These are phyloP conservation scores for Drosophila nasuta DNA, from an alignment of 1,140 invertebrate genomes.

Conservation along the genomic window DNA sequence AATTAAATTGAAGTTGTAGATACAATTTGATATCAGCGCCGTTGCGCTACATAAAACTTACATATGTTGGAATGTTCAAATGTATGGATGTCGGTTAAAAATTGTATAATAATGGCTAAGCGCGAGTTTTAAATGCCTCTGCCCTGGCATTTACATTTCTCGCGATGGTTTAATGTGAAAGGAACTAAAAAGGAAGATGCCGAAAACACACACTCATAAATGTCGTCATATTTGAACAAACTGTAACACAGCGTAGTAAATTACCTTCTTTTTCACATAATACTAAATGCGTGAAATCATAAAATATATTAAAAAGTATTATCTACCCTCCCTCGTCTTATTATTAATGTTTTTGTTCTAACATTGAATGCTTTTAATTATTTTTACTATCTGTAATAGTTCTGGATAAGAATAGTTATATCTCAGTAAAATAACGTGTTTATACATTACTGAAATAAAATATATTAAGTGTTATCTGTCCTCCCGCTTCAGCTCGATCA, in stretches of 20 bases:
- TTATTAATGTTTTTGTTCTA: not conserved
- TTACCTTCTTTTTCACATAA: slow-evolving; percentile 1
- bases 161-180: slow-evolving; percentile 7
- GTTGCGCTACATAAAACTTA: slow-evolving; percentile 74
- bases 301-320: not conserved
- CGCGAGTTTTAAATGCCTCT: slow-evolving; percentile 32
- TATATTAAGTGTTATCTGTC: not conserved
- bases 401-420: not conserved
- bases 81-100: slow-evolving; percentile 49
- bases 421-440: too few species aligned
- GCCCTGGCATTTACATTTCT: slow-evolving; percentile 36
- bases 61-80: slow-evolving; percentile 45
- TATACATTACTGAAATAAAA: not conserved
- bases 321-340: not conserved
- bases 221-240: slow-evolving; percentile 7
- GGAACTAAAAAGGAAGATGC: slow-evolving; percentile 17
- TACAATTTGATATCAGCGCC: slow-evolving; percentile 71
- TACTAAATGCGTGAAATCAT: slow-evolving; percentile 3
- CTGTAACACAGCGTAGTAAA: slow-evolving; percentile 6
- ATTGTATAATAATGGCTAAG: slow-evolving; percentile 62
- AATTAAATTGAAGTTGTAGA: slow-evolving; percentile 82
- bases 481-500: not conserved
- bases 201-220: slow-evolving; percentile 1
- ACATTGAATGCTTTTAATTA: not conserved
- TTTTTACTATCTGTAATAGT: not conserved